Evolutionary conservation across 2,797 vertebrate species (phyloP), one percentile per base, ranked within the genome.

Genomic region (Hemitrygon akajei): DNA sequence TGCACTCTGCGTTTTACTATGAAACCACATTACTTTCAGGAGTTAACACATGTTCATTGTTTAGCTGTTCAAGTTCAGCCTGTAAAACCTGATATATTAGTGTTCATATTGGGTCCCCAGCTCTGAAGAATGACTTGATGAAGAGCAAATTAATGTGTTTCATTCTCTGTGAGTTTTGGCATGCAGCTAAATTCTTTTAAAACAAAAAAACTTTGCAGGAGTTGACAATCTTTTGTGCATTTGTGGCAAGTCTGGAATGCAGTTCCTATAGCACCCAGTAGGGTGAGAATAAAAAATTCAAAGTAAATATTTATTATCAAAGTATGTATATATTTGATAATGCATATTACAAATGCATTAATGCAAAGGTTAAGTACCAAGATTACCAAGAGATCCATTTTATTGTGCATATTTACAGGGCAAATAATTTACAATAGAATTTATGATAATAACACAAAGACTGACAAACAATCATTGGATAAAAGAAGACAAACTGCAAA

Each of bases 81-180:
- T 89, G 34, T 40, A 69, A 71, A 37, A 91, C 18, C n/a, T 34
- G 63, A 12, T 34, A 20, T 82, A 71, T 34, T 71, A 22, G 10
- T 37, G 30, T 11, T 71, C 34, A 34, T 91, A 25, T 71, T 91
- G 63, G 63, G n/a, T 71, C 60, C 37, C 60, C 63, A 40, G 63
- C 37, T 12, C n/a, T 91, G 20, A 34, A 91, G 18, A 16, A 30
- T 20, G 7, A 16, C 6, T 66, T 89, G 86, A 66, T 37, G 60
- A 89, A 30, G 58, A 91, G 37, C n/a, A 91, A 63, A 9, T 71
- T 37, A 91, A 37, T 91, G 66, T 91, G 27, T 89, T 89, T n/a
- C 60, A 7, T 20, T n/a, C 6, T 89, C 7, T 3, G 2, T 27
- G 30, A n/a, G 14, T 60, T 56, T 22, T 56, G 82, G 30, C 34